Evolutionary conservation across 2,113 vertebrate species (phyloP), one percentile per base, ranked within the genome.

Genomic region (Solea solea): DNA sequence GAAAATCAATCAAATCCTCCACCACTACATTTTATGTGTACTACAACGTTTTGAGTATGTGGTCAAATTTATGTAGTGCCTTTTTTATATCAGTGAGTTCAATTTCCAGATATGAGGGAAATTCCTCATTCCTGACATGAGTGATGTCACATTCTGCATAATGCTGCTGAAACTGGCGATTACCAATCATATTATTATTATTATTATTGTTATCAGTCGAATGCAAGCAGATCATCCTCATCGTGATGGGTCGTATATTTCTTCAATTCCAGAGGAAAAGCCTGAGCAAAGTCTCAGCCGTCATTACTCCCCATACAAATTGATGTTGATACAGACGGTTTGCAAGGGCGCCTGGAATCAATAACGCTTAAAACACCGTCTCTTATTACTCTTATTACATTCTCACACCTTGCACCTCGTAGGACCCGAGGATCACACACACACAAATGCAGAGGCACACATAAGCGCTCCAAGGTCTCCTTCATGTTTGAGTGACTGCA

Each of bases 401-500:
- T 82, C 86, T 63, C 61, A 67, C 83, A 84, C 58, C 67, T 80
- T 73, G 83, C 76, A 56, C 72, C 65, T 74, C 21, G 3, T 48
- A 59, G 64, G 66, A n/a, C 50, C 74, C 39, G 51, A 78, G 54
- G 45, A 64, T 64, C 51, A 61, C 39, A 55, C 55, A 72, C 55
- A 68, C 52, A 76, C 58, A 64, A 68, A 28, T 67, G 16, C 56
- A 66, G 9, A 55, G 49, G 41, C 76, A 61, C 67, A 66, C 15
- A 76, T 54, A 80, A 52, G 62, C 68, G 75, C 64, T 69, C 88
- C 90, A 92, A 93, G 91, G 91, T 93, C 89, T 90, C 90, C 88
- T 90, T 93, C 86, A 89, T 90, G 88, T 91, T 73, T 90, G 88
- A 88, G 78, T 28, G 48, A 79, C 51, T 74, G 48, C 79, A 86